Percentiles rank a stretch among this genome's conserved stretches.
Conservation (phyloP, 1,140 invertebrate species). For the Lineus longissimus region DNA sequence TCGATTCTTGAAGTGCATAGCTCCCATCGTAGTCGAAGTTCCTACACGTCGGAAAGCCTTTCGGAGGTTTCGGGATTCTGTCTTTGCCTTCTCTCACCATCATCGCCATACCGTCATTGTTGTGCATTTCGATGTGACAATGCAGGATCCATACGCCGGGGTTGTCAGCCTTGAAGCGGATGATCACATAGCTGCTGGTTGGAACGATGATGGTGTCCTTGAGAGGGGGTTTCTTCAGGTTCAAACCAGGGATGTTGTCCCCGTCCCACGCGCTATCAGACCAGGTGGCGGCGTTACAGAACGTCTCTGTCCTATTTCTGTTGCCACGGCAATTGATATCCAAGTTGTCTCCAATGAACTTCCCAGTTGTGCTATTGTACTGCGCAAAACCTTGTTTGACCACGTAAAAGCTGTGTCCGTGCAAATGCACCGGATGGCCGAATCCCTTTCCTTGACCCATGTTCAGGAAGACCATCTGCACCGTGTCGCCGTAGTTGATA, state of each 20-base stretch:
- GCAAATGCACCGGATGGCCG: constrained; percentile 68
- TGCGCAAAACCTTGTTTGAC: constrained; percentile 57
- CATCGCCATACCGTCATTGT: too few relatives aligned
- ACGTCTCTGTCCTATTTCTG: too few relatives aligned
- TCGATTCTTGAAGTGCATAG: too few relatives aligned
- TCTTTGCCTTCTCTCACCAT: too few relatives aligned
- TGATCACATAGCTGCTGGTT: constrained; percentile 64
- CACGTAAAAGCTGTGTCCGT: constrained; percentile 70
- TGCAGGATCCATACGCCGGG: too few relatives aligned
- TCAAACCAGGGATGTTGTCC: constrained; percentile 91
- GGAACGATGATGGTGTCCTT: constrained; percentile 73
- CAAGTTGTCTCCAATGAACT: background rate
- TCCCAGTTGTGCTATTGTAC: constrained; percentile 5
- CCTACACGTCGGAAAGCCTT: constrained; percentile 55
- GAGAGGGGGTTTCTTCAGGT: constrained; percentile 77
- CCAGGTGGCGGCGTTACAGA: background rate
- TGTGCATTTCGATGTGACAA: too few relatives aligned
- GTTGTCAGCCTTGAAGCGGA: constrained; percentile 71
- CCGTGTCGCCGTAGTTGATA: constrained; percentile 61
- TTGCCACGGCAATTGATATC: background rate
- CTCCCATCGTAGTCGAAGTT: too few relatives aligned
- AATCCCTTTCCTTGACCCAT: constrained; percentile 58
- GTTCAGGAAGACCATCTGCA: constrained; percentile 32
- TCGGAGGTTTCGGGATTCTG: constrained; percentile 50
- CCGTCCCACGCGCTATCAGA: constrained; percentile 79